These are phyloP conservation scores for Nomada fabriciana DNA, from an alignment of 2,888 invertebrate genomes.

Conservation along the genomic window DNA sequence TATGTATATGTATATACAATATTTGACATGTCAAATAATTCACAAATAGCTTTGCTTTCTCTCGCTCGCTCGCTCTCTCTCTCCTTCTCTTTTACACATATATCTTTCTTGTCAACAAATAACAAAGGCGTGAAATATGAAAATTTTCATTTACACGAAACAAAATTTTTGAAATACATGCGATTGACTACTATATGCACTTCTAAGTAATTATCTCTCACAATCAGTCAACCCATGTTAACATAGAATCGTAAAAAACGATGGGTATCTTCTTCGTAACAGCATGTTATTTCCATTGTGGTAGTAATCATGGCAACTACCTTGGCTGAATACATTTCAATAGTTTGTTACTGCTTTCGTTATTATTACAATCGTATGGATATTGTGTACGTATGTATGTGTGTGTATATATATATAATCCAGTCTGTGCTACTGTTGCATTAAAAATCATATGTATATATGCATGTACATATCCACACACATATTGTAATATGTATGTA, in stretches of 20 bases:
- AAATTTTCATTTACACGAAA: conserved; percentile 63
- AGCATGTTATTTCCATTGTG: conserved; percentile 45
- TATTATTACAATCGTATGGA: conserved; percentile 63
- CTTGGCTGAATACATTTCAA: conserved; percentile 43
- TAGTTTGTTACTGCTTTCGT: conserved; percentile 50
- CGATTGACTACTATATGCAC: conserved; percentile 58
- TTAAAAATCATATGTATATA: not conserved
- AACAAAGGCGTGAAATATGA: conserved; percentile 68
- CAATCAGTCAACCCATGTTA: conserved; percentile 51
- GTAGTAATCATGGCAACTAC: conserved; percentile 29
- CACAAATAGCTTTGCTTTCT: conserved; percentile 70
- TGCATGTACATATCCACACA: not conserved
- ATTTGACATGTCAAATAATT: conserved; percentile 83
- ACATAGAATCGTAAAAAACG: conserved; percentile 71
- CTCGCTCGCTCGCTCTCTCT: conserved; percentile 55
- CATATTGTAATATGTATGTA: conserved; percentile 49
- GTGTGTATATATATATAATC: conserved; percentile 26
- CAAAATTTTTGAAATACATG: conserved; percentile 55
- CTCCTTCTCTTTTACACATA: conserved; percentile 55
- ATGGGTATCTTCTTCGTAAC: conserved; percentile 52
- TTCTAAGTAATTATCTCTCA: conserved; percentile 17
- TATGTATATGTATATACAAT: conserved; percentile 81
- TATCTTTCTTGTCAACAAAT: conserved; percentile 69
- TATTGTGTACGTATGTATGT: conserved; percentile 48
- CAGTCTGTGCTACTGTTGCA: not conserved